Base-by-base conservation (phyloP, 2,113 vertebrate genomes). In the Actinemys pallida region DNA sequence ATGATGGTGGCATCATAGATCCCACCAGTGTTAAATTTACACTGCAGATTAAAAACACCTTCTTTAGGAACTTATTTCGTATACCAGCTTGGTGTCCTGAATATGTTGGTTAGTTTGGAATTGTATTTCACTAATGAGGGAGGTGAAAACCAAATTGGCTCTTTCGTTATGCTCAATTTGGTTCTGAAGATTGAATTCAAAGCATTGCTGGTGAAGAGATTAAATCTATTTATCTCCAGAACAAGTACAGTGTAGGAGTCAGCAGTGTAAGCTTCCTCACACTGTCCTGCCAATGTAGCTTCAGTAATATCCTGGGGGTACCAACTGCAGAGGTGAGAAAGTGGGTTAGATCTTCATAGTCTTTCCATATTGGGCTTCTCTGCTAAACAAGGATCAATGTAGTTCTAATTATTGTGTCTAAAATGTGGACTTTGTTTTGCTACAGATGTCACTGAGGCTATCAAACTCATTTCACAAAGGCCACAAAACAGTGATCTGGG, bases 401-500 rank as follows among this genome's bases (percentile, higher is more conserved):
- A 25, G 3, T 4, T 81, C 31, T 47, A 53, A 17, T 45, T 81
- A 4, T 4, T 52, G 17, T 86, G 91, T 31, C 3, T 1, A 1
- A 65, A 65, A 65, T 65, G 14, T 35, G 31, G 29, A 65, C 31
- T 65, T 90, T 2, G 19, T 86, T 95, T 47, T 47, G 7, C 10
- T 47, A 2, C 53, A 8, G 76, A 12, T 8, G 53, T 10, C 27
- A 10, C 17, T 72, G 8, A 59, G 50, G 72, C 69, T 27, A 13
- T 3, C 39, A 35, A 88, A 72, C 3, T 88, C 0, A 0, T 2
- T 20, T 81, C 39, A 52, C n/a, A 5, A 62, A 72, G 8, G 5
- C 0, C 45, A 4, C 6, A 8, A 82, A 76, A 95, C 62, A 0
- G 1, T 56, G 1, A 4, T 1, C 20, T 62, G n/a, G 6, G 19